Percentiles rank a stretch among this genome's conserved stretches.
phyloP scores from a whole-genome alignment of 1,140 invertebrate species.

The Myzus persicae region DNA sequence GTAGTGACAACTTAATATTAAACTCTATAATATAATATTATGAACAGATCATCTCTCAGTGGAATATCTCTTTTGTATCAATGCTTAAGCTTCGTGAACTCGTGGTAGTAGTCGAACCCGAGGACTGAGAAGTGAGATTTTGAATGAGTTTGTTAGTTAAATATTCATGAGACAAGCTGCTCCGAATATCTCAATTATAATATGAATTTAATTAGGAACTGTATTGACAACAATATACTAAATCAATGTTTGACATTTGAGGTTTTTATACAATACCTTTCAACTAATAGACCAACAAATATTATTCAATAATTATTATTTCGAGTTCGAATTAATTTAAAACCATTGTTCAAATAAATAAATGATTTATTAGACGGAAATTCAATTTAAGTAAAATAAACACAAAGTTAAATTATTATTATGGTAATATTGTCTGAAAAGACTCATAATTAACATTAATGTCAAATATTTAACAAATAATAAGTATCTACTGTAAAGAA shows the following conservation, averaged over 20 bases:
- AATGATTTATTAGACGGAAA: constrained; percentile 23
- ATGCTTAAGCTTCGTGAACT: background rate
- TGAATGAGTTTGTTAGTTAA: constrained; percentile 35
- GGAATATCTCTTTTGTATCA: background rate
- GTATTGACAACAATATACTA: constrained; percentile 24
- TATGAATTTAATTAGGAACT: constrained; percentile 25
- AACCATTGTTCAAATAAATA: constrained; percentile 14
- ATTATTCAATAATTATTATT: constrained; percentile 4
- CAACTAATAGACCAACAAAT: background rate
- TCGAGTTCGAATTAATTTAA: background rate
- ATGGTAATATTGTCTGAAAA: background rate
- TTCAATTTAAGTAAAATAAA: background rate
- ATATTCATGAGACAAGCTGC: constrained; percentile 9
- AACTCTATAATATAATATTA: no score
- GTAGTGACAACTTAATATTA: background rate
- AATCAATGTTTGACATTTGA: constrained; percentile 26
- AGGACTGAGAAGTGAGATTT: background rate
- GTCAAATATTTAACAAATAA: background rate
- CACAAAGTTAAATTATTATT: background rate
- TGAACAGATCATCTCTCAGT: background rate
- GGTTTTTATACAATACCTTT: background rate
- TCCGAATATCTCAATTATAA: constrained; percentile 29
- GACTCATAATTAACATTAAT: background rate
- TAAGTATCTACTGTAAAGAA: background rate
- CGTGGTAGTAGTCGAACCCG: no score